A percentile compares a stretch with the other conserved stretches of the same genome.
Evolutionary conservation across 2,113 vertebrate species (phyloP).

Genomic region (Struthidea cinerea): DNA sequence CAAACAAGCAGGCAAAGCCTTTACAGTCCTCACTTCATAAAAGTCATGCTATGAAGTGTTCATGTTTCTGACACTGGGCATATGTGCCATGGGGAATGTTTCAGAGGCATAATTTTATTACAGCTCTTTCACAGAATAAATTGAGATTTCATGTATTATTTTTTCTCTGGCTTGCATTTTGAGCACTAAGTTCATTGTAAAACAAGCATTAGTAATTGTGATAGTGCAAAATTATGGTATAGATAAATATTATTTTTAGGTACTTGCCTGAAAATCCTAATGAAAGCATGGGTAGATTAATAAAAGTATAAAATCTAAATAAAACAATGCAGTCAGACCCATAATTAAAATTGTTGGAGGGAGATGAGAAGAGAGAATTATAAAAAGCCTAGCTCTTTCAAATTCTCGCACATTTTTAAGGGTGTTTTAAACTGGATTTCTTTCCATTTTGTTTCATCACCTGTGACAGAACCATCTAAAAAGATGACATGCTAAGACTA

Average conservation of each 20-base stretch:
- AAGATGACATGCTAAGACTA: background rate
- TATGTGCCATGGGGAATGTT: background rate
- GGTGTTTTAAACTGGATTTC: background rate
- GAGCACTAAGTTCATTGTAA: background rate
- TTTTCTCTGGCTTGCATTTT: background rate
- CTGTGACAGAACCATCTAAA: background rate
- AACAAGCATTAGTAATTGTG: background rate
- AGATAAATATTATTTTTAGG: background rate
- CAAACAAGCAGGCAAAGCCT: background rate
- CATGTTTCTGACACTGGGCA: background rate
- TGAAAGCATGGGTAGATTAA: background rate
- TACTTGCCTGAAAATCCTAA: background rate
- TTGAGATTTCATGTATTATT: background rate
- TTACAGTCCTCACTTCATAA: background rate
- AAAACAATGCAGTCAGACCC: background rate
- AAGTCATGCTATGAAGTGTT: background rate
- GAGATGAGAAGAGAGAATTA: background rate
- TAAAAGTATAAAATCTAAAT: background rate
- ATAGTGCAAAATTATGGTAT: background rate
- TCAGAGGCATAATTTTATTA: background rate
- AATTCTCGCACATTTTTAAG: background rate
- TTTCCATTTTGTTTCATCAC: background rate
- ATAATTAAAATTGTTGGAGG: background rate
- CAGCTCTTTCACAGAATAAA: background rate
- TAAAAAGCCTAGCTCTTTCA: background rate